Evolutionary conservation across 2,888 invertebrate species (phyloP), one percentile per base, ranked within the genome.

Genomic region (Melanchra persicariae): DNA sequence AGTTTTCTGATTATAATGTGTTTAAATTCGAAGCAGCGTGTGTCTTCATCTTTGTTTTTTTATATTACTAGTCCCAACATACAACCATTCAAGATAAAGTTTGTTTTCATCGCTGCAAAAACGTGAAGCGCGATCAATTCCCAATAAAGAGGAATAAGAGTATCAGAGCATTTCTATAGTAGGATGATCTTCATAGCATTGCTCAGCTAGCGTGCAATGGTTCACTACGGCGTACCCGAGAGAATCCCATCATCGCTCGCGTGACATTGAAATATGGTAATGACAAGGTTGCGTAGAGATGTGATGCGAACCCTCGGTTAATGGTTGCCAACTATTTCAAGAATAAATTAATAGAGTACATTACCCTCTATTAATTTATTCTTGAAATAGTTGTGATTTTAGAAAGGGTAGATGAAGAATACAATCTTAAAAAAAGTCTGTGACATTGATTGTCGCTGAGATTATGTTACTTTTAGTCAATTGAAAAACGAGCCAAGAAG

Each of bases 141-240:
- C 10, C 7, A n/a, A n/a, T n/a, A 2, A 22, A 17, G 17, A n/a
- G 1, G n/a, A 17, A 30, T 2, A 9, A n/a, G 7, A 40, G 10
- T 17, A 15, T 12, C 43, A 15, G 26, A 47, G 22, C 17, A 49
- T 49, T 58, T 40, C 37, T 47, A 15, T 37, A 22, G 17, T 0
- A 8, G 26, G 15, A 68, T 69, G 26, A 70, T 61, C 26, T 54
- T 52, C 54, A 54, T 26, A 7, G 12, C 43, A 26, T 60, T 70
- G 34, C n/a, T 51, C 58, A 49, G 69, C 19, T 40, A n/a, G 55
- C 69, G 26, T 70, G 51, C 60, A 40, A n/a, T 34, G 22, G 57
- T 22, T 58, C 37, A 51, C 30, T 26, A 1, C n/a, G 17, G 15
- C 12, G 19, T 7, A 5, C 5, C 73, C 55, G 12, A 15, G 64